Base-by-base conservation (phyloP, 2,113 vertebrate species). In the Oophaga pumilio region DNA sequence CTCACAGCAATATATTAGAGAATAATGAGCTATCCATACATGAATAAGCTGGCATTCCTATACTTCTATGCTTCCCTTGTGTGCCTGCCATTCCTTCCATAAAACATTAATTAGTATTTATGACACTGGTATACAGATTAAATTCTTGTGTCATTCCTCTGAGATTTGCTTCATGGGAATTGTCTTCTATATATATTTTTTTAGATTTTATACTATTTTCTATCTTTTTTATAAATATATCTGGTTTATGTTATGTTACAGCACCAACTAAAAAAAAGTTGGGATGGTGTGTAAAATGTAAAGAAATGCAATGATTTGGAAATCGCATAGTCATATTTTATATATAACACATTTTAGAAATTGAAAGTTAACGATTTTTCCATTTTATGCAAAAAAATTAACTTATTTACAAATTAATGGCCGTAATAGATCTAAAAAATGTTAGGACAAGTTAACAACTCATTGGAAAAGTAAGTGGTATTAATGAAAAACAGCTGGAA, bases 121-220 rank as follows among this genome's bases (percentile, higher is more conserved):
- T n/a, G 2, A 6, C 76, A 26, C 26, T 56, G n/a, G 22, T 7
- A 56, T 53, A 24, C 50, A 15, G n/a, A 24, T 52, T 76, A 6
- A 52, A 53, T 50, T n/a, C 49, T 24, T 52, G 26, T 6, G 56
- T 78, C 14, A n/a, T 53, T 9, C 52, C 76, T 56, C 49, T 56
- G 76, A 56, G 76, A 78, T 78, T 78, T 6, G 1, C 6, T 78
- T 78, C 76, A 56, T 78, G 76, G n/a, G 76, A 78, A 78, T 22
- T 78, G 22, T 24, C 8, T 24, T 14, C 22, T 24, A 56, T 50
- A n/a, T 50, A n/a, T 76, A 22, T 52, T 52, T 76, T 52, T 78
- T 43, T 56, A 78, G 13, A n/a, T 56, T 56, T 78, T 78, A 78
- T 78, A 24, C 56, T 24, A 56, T 78, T 78, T 77, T 53, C 15